Conservation (phyloP, 2,888 invertebrate species). For the Amphipoea oculea region DNA sequence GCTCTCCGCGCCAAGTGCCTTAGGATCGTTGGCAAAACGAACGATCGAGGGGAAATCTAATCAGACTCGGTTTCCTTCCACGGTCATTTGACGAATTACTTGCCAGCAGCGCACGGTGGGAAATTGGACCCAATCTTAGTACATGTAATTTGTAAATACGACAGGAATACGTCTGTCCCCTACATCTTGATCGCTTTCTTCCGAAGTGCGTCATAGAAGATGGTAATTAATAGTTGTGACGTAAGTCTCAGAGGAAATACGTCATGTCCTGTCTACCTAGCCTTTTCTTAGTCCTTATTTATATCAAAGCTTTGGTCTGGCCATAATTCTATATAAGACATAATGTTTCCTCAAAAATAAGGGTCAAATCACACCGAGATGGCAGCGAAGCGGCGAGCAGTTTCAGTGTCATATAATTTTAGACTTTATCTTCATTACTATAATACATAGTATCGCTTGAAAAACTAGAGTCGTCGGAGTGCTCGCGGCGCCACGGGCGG, state of each 20-base stretch:
- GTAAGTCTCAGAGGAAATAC: conserved; percentile 9
- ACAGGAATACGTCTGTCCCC: conserved; percentile 18
- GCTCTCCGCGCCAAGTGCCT: conserved; percentile 15
- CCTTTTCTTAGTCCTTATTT: not conserved
- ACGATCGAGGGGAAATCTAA: conserved; percentile 57
- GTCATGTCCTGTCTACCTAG: conserved; percentile 4
- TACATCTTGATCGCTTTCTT: conserved; percentile 29
- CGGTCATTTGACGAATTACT: conserved; percentile 52
- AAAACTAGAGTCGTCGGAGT: too few relatives aligned
- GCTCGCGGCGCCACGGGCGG: too few relatives aligned
- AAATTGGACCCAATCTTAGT: conserved; percentile 31
- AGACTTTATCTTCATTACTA: too few relatives aligned
- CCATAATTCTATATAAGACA: not conserved
- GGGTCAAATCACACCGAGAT: too few relatives aligned
- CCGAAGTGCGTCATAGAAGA: conserved; percentile 40
- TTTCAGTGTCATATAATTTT: too few relatives aligned
- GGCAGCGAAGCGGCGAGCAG: too few relatives aligned
- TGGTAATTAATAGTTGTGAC: conserved; percentile 30
- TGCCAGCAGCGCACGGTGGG: conserved; percentile 28
- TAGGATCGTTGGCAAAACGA: conserved; percentile 45
- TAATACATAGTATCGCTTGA: too few relatives aligned
- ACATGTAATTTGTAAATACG: conserved; percentile 42
- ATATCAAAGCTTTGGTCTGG: not conserved
- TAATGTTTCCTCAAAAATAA: conserved; percentile 2
- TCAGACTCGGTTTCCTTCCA: conserved; percentile 45